Conservation (phyloP, 2,113 vertebrate genomes). For the Corythornis cristatus region DNA sequence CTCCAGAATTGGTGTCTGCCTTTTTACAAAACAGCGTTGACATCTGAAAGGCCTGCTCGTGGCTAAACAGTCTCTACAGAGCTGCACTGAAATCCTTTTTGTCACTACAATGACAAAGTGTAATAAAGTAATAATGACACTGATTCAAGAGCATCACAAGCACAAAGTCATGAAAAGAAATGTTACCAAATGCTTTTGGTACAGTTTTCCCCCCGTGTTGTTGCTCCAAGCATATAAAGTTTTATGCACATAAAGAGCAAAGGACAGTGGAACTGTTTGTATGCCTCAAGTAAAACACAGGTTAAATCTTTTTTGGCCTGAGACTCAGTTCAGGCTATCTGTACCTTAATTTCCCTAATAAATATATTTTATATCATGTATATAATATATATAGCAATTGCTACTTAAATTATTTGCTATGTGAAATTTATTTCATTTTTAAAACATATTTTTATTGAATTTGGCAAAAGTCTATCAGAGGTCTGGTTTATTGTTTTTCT, state of each 20-base stretch:
- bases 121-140: constrained; percentile 25
- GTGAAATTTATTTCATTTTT: background rate
- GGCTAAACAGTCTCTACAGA: background rate
- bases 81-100: constrained; percentile 1
- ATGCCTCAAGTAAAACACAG: background rate
- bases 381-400: background rate
- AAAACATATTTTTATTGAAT: background rate
- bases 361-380: background rate
- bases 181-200: background rate
- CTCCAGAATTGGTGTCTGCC: background rate
- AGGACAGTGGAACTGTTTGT: background rate
- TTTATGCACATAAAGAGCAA: background rate
- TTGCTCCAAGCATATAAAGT: background rate
- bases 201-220: background rate
- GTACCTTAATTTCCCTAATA: background rate
- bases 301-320: background rate
- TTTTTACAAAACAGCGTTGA: background rate
- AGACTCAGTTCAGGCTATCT: background rate
- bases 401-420: background rate
- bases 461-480: background rate
- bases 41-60: background rate
- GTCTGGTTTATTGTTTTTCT: background rate
- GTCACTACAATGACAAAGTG: background rate
- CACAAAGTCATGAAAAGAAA: constrained; percentile 1
- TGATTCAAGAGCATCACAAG: background rate